phyloP scores from a whole-genome alignment of 2,113 vertebrate species.

The Burhinus oedicnemus region DNA sequence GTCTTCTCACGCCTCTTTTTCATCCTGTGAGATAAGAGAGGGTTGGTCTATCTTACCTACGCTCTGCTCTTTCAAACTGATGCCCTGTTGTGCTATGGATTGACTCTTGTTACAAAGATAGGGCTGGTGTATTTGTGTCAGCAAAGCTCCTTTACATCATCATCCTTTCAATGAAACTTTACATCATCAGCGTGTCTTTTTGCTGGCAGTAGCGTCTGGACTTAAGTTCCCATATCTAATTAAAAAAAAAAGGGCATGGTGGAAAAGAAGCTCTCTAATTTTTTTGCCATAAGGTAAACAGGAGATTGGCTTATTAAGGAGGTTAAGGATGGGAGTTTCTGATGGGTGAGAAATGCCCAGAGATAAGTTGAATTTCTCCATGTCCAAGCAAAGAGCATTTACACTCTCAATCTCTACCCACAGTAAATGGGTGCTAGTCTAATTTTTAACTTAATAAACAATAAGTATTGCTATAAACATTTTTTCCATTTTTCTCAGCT shows the following conservation, averaged over 20 bases:
- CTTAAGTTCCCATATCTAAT: not conserved
- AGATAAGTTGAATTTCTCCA: not conserved
- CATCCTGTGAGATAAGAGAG: not conserved
- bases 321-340: not conserved
- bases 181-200: not conserved
- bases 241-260: not conserved
- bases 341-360: not conserved
- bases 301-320: not conserved
- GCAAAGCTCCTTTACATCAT: not conserved
- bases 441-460: not conserved
- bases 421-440: not conserved
- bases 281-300: not conserved
- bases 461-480: not conserved
- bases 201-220: not conserved
- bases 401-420: not conserved
- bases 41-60: not conserved
- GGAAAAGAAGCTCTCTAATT: not conserved
- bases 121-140: not conserved
- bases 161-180: not conserved
- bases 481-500: not conserved
- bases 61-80: not conserved
- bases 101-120: not conserved
- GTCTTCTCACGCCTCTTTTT: not conserved
- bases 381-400: not conserved
- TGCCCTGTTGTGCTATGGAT: not conserved